phyloP scores from a whole-genome alignment of 2,888 invertebrate genomes.

The Acanthosoma haemorrhoidale region DNA sequence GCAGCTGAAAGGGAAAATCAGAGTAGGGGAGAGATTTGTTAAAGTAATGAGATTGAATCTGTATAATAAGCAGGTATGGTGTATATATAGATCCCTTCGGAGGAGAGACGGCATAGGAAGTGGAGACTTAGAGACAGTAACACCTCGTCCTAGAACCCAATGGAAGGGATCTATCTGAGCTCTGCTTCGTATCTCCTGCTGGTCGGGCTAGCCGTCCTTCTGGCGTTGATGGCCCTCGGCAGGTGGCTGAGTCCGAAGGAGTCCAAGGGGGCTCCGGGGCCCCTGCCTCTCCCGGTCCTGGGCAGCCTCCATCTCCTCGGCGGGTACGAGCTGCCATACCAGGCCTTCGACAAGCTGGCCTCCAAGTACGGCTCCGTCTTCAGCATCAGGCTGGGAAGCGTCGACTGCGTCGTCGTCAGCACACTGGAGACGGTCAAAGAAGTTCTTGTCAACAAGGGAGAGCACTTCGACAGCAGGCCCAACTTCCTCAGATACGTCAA shows the following conservation, averaged over 20 bases:
- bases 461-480: constrained; percentile 60
- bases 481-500: constrained; percentile 58
- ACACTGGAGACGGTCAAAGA: constrained; percentile 56
- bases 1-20: constrained; percentile 37
- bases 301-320: constrained; percentile 55
- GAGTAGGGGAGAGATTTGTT: constrained; percentile 34
- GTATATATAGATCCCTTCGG: constrained; percentile 36
- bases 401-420: constrained; percentile 55
- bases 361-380: constrained; percentile 53
- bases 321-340: constrained; percentile 56
- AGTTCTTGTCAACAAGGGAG: constrained; percentile 54
- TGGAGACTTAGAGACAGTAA: constrained; percentile 36
- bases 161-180: constrained; percentile 38
- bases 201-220: constrained; percentile 31
- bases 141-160: constrained; percentile 20
- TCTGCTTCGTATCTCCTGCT: constrained; percentile 39
- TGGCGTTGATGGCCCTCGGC: constrained; percentile 23
- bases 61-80: constrained; percentile 22
- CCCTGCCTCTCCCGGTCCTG: constrained; percentile 53
- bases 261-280: constrained; percentile 48
- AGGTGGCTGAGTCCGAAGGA: constrained; percentile 15
- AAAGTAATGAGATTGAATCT: constrained; percentile 38
- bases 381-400: constrained; percentile 53
- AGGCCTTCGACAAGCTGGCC: constrained; percentile 53
- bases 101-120: constrained; percentile 35